phyloP scores from a whole-genome alignment of 2,797 vertebrate genomes.

The Phaenicophaeus curvirostris region DNA sequence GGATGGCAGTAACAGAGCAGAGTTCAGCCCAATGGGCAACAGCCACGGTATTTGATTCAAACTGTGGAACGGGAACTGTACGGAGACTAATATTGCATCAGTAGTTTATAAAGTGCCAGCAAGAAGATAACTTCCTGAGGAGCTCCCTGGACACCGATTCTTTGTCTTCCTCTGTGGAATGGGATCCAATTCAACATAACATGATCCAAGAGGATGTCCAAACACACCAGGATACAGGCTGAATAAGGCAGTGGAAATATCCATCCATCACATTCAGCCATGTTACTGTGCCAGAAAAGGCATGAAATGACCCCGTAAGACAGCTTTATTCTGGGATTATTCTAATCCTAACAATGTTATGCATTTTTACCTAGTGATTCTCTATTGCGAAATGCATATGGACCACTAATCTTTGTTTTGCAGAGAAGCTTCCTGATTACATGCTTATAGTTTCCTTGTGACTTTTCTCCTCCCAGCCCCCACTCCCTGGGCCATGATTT shows the following conservation, averaged over 20 bases:
- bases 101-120: not conserved
- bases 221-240: not conserved
- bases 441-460: not conserved
- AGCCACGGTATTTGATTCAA: accelerated
- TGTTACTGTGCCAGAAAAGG: not conserved
- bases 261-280: not conserved
- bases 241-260: not conserved
- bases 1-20: not conserved
- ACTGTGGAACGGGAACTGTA: not conserved
- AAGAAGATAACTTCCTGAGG: not conserved
- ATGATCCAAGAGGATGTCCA: not conserved
- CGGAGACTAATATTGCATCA: not conserved
- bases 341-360: not conserved
- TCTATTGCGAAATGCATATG: not conserved
- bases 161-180: accelerated
- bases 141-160: not conserved
- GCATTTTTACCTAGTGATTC: not conserved
- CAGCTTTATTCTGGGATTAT: not conserved
- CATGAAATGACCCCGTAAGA: not conserved
- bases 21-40: not conserved
- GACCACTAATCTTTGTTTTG: not conserved
- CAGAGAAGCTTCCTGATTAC: not conserved
- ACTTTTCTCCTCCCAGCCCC: not conserved
- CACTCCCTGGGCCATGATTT: not conserved
- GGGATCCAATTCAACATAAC: not conserved